phyloP scores from a whole-genome alignment of 2,797 vertebrate species.

The Sebastiscus albofasciatus region DNA sequence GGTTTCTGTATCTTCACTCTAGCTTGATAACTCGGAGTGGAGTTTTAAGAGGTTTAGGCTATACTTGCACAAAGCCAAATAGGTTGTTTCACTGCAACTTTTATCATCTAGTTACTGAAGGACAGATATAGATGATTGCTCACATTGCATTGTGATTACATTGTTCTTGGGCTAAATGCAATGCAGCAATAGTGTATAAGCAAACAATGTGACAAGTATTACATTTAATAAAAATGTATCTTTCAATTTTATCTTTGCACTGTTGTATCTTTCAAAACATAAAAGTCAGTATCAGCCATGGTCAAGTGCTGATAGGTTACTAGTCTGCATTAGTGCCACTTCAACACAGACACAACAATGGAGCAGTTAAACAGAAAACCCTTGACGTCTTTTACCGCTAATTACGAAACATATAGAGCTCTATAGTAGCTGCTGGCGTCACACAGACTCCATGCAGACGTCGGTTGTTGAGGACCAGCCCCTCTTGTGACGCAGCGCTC shows the following conservation, averaged over 20 bases:
- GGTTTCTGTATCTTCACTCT: no score
- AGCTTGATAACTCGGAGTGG: no score
- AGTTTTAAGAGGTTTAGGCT: neutral
- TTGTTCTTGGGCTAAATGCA: neutral
- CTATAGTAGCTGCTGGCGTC: conserved; percentile 35
- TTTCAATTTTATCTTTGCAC: neutral
- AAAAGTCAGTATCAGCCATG: neutral
- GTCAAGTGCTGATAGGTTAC: neutral
- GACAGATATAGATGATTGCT: neutral
- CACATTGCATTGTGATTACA: neutral
- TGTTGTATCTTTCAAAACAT: neutral
- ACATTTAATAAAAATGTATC: no score
- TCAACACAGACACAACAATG: conserved; percentile 17
- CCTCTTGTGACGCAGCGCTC: conserved; percentile 30
- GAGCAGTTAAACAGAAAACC: conserved; percentile 11
- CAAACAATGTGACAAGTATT: neutral
- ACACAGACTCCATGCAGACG: conserved; percentile 11
- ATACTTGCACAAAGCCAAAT: neutral
- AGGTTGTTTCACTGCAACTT: neutral
- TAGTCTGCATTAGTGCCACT: neutral
- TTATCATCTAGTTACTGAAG: neutral
- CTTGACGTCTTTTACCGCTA: conserved; percentile 4
- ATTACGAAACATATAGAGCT: neutral
- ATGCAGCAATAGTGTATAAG: neutral
- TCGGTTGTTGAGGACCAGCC: neutral